phyloP scores from a whole-genome alignment of 2,888 invertebrate species.

The Eupithecia vulgata region DNA sequence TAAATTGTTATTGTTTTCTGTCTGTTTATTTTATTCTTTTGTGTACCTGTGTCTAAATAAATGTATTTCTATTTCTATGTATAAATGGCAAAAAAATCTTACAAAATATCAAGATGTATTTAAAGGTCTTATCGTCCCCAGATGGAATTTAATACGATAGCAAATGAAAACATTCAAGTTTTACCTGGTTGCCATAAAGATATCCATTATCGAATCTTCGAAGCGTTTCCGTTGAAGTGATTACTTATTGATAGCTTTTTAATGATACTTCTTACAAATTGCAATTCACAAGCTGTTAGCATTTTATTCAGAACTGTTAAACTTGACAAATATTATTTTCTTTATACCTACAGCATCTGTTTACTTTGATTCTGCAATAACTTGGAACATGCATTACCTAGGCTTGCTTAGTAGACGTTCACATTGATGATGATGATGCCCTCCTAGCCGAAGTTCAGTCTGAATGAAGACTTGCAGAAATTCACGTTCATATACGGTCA shows the following conservation, averaged over 20 bases:
- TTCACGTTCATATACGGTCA: not conserved
- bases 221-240: conserved; percentile 1
- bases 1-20: too few species aligned
- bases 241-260: conserved; percentile 18
- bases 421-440: too few species aligned
- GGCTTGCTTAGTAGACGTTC: too few species aligned
- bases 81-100: too few species aligned
- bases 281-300: conserved; percentile 18
- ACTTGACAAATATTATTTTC: not conserved
- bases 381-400: not conserved
- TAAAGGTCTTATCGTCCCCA: not conserved
- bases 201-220: conserved; percentile 10
- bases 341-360: not conserved
- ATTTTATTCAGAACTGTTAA: conserved; percentile 4
- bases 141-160: not conserved
- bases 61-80: too few species aligned
- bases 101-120: not conserved
- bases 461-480: too few species aligned
- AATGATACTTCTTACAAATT: conserved; percentile 21
- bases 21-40: too few species aligned
- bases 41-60: too few species aligned
- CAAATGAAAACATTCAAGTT: not conserved
- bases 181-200: conserved; percentile 6
- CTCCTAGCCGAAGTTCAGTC: too few species aligned
- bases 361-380: not conserved